Conservation (phyloP, 2,797 vertebrate genomes). For the Selene dorsalis region DNA sequence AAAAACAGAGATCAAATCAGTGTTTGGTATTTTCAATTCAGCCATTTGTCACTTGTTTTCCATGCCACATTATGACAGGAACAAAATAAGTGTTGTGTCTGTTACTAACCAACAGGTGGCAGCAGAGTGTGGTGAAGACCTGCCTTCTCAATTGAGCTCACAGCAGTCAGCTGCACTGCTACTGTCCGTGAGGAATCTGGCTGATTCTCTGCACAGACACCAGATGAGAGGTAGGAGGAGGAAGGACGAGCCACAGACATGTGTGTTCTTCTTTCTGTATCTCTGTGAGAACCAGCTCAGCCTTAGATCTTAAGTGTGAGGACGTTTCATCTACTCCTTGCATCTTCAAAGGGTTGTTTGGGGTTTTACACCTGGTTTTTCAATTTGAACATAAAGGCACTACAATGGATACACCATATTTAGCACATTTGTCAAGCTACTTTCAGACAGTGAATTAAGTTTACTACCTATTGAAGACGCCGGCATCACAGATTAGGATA, state of each 20-base stretch:
- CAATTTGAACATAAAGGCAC: not conserved
- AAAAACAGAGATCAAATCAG: not conserved
- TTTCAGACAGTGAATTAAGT: conserved; percentile 9
- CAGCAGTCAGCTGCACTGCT: conserved; percentile 43
- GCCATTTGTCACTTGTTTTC: not conserved
- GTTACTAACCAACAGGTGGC: conserved; percentile 54
- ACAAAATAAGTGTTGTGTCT: not conserved
- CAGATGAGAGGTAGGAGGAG: conserved; percentile 57
- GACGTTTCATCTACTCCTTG: not conserved
- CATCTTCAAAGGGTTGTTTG: not conserved
- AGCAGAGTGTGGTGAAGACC: conserved; percentile 15
- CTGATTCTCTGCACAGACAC: conserved; percentile 42
- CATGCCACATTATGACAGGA: accelerated
- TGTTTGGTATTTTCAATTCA: not conserved
- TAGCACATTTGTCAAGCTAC: not conserved
- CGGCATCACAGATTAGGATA: conserved; percentile 17
- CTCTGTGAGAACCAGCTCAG: not conserved
- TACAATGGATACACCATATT: not conserved
- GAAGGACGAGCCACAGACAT: conserved; percentile 11
- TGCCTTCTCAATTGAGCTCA: not conserved
- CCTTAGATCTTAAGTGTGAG: not conserved
- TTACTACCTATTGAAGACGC: not conserved
- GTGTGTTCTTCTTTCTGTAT: not conserved
- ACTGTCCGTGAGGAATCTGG: conserved; percentile 47
- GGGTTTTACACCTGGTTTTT: not conserved